Percentiles rank a stretch among this genome's conserved stretches.
These are phyloP conservation scores for Percina caprodes DNA, from an alignment of 2,113 vertebrate genomes.

Conservation along the genomic window DNA sequence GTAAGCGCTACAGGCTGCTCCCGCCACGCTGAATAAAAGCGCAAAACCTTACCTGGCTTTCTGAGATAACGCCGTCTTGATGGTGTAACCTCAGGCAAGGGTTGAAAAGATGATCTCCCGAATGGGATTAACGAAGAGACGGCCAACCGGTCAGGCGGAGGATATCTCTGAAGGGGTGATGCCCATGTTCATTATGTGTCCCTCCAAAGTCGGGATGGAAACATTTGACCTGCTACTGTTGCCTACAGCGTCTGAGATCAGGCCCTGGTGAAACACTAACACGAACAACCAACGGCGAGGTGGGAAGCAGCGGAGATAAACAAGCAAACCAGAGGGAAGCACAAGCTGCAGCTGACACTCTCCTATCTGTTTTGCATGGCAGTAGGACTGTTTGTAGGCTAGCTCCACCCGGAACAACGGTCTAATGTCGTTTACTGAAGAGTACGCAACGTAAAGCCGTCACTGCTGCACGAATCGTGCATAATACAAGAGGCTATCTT, in stretches of 20 bases:
- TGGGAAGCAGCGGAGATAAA: slow-evolving; percentile 2
- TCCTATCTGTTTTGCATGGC: slow-evolving; percentile 28
- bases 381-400: slow-evolving; percentile 26
- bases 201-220: slow-evolving; percentile 52
- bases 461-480: slow-evolving; percentile 14
- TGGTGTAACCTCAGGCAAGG: slow-evolving; percentile 57
- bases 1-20: no score
- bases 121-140: slow-evolving; percentile 71
- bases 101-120: slow-evolving; percentile 72
- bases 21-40: neutral
- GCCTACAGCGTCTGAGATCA: slow-evolving; percentile 22
- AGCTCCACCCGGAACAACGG: slow-evolving; percentile 19
- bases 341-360: slow-evolving; percentile 47
- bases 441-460: slow-evolving; percentile 43
- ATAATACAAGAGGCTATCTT: neutral
- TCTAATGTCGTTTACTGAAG: slow-evolving; percentile 12
- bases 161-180: slow-evolving; percentile 59
- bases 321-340: slow-evolving; percentile 24
- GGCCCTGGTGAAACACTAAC: slow-evolving; percentile 42
- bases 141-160: slow-evolving; percentile 59
- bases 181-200: slow-evolving; percentile 60
- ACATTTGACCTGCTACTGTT: slow-evolving; percentile 66
- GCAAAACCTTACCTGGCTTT: slow-evolving; percentile 67
- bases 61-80: slow-evolving; percentile 71
- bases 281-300: slow-evolving; percentile 14